phyloP scores from a whole-genome alignment of 2,888 invertebrate genomes.

The Plebejus anna region DNA sequence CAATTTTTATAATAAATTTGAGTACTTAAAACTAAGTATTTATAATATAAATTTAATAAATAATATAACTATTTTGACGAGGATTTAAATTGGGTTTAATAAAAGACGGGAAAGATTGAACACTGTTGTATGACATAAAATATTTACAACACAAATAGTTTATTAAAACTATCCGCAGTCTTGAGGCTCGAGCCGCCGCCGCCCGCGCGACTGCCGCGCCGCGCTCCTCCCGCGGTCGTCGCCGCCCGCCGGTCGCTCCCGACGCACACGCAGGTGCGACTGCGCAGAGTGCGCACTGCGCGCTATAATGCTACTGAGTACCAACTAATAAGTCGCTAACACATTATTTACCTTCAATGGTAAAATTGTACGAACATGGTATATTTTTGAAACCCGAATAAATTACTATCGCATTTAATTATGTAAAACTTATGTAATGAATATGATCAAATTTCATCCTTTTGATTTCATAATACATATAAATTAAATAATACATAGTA shows the following conservation, averaged over 20 bases:
- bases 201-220: not conserved
- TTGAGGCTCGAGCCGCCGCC: not conserved
- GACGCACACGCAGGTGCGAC: no score
- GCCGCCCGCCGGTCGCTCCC: not conserved
- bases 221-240: not conserved
- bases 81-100: not conserved
- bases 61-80: no score
- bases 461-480: no score
- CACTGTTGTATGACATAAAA: constrained; percentile 26
- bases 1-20: no score
- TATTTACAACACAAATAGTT: constrained; percentile 27
- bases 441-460: not conserved
- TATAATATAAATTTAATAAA: no score
- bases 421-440: no score
- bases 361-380: not conserved
- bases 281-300: no score
- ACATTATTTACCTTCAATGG: not conserved
- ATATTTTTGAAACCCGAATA: not conserved
- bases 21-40: no score
- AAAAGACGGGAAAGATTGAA: constrained; percentile 17
- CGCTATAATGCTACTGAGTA: not conserved
- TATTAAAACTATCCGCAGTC: not conserved
- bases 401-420: not conserved
- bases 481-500: no score
- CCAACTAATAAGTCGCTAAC: not conserved